phyloP scores from a whole-genome alignment of 2,797 vertebrate genomes.

The Acanthurus lineatus region DNA sequence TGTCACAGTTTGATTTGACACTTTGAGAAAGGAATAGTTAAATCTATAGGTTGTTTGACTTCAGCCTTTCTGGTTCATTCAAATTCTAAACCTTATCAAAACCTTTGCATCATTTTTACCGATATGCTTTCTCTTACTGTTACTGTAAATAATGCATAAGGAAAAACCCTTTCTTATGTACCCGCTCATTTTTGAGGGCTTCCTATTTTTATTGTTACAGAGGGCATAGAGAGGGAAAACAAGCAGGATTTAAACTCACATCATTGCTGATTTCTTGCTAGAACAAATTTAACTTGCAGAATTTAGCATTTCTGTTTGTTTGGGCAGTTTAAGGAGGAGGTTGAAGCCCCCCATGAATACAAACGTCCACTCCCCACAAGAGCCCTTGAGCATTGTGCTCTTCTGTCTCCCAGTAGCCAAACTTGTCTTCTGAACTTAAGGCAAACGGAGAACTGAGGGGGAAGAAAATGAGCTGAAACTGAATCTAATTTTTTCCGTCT shows the following conservation, averaged over 20 bases:
- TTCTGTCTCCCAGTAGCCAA: neutral
- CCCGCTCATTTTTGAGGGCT: too few relatives aligned
- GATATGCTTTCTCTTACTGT: too few relatives aligned
- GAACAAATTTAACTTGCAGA: too few relatives aligned
- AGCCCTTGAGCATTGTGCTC: neutral
- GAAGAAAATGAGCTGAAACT: neutral
- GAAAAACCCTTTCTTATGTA: too few relatives aligned
- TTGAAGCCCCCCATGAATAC: neutral
- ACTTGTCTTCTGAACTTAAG: neutral
- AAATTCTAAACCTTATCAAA: neutral
- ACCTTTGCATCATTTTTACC: too few relatives aligned
- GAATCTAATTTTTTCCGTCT: neutral
- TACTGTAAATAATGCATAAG: too few relatives aligned
- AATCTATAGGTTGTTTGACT: neutral
- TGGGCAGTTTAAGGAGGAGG: neutral
- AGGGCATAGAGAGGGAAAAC: too few relatives aligned
- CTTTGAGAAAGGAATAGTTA: neutral
- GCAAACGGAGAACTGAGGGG: neutral
- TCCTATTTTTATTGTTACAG: too few relatives aligned
- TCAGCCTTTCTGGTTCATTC: neutral
- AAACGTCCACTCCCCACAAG: neutral
- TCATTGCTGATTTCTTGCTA: too few relatives aligned
- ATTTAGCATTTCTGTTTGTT: neutral
- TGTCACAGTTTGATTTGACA: neutral
- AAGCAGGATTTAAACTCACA: too few relatives aligned